These are phyloP conservation scores for Augochlora pura DNA, from an alignment of 1,140 invertebrate species.

Conservation along the genomic window DNA sequence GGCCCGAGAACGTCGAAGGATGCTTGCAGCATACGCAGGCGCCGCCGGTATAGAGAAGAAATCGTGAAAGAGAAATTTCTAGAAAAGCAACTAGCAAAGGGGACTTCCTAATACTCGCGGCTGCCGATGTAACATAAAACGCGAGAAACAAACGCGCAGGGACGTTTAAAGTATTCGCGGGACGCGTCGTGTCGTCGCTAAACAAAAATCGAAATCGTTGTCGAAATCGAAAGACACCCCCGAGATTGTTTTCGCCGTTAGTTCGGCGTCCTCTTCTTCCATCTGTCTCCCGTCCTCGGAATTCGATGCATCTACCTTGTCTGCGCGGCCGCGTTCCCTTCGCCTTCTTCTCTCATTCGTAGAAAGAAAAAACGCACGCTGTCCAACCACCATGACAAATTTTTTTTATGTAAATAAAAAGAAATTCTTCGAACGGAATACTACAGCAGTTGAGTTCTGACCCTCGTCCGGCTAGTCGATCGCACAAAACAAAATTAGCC, in stretches of 20 bases:
- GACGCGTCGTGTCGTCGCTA: background rate
- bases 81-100: background rate
- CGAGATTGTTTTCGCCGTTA: background rate
- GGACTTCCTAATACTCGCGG: background rate
- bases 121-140: constrained; percentile 40
- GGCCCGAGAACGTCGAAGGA: constrained; percentile 96
- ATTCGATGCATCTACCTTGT: background rate
- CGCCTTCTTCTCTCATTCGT: constrained; percentile 45
- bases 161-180: too few relatives aligned
- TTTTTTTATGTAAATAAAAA: constrained; percentile 62
- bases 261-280: too few relatives aligned
- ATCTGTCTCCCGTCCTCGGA: background rate
- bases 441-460: background rate
- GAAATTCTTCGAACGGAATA: constrained; percentile 26
- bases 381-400: constrained; percentile 36
- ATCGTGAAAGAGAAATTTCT: background rate
- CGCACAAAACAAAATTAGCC: too few relatives aligned
- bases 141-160: background rate
- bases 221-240: background rate
- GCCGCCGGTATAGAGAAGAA: constrained; percentile 80
- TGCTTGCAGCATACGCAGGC: constrained; percentile 91
- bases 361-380: constrained; percentile 36
- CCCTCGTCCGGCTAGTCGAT: background rate
- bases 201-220: constrained; percentile 18
- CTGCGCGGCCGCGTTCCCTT: background rate